phyloP scores from a whole-genome alignment of 2,888 invertebrate species.

The Tanytarsus gracilentus region DNA sequence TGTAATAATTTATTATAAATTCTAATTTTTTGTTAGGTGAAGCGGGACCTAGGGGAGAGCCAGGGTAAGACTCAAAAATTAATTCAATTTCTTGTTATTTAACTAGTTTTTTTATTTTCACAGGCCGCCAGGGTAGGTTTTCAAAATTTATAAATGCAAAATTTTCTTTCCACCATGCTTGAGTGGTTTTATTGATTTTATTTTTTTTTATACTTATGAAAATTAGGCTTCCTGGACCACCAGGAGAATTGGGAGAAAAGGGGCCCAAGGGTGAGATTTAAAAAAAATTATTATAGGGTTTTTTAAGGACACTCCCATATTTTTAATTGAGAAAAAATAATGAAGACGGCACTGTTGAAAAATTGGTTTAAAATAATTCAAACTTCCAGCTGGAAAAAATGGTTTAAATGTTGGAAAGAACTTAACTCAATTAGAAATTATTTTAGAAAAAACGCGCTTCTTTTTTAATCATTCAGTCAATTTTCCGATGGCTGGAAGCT shows the following conservation, averaged over 20 bases:
- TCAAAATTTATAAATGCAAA: not conserved
- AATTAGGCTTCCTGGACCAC: constrained; percentile 34
- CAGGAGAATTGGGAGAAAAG: constrained; percentile 56
- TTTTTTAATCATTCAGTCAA: no score
- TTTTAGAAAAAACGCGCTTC: no score
- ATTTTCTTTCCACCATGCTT: not conserved
- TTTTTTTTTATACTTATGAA: not conserved
- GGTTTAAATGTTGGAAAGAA: no score
- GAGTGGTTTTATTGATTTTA: not conserved
- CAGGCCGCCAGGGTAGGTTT: not conserved
- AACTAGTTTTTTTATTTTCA: not conserved
- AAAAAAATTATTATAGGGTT: constrained; percentile 7
- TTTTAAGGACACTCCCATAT: not conserved
- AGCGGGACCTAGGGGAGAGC: not conserved
- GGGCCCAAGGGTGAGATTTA: constrained; percentile 53
- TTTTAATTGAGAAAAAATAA: no score
- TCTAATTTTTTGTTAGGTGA: not conserved
- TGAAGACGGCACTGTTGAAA: no score
- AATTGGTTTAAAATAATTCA: no score
- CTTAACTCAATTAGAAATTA: no score
- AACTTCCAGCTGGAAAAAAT: no score
- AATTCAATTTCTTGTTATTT: no score
- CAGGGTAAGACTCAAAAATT: not conserved
- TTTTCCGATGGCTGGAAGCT: no score
- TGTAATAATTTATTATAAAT: not conserved